Evolutionary conservation across 2,113 vertebrate species (phyloP).

Genomic region (Hydrochoerus hydrochaeris): DNA sequence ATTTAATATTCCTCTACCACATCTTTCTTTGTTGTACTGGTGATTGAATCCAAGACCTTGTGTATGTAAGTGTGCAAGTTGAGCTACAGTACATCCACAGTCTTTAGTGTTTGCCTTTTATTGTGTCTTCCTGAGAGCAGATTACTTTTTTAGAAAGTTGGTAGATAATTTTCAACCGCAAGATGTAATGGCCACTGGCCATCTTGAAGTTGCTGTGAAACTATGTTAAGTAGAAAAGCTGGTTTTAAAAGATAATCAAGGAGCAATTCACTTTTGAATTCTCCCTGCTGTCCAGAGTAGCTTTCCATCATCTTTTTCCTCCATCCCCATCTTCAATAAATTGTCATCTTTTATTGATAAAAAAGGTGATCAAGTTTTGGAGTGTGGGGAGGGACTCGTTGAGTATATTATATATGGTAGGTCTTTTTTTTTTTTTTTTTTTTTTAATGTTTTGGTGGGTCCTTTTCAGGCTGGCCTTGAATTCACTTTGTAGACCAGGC

Average conservation of each 20-base stretch:
- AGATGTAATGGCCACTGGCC: not conserved
- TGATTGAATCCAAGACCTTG: not conserved
- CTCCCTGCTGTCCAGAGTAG: no score
- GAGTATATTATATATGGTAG: not conserved
- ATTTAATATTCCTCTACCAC: not conserved
- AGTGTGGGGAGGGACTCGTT: not conserved
- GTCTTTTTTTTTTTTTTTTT: not conserved
- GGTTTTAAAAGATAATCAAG: not conserved
- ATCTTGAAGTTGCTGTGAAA: not conserved
- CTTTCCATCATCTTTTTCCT: no score
- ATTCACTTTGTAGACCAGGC: no score
- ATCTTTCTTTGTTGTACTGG: not conserved
- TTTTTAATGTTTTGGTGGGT: not conserved
- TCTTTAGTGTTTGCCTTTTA: not conserved
- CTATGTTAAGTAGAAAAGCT: not conserved
- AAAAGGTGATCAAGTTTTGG: not conserved
- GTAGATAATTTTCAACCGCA: slow-evolving; percentile 33
- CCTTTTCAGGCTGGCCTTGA: no score
- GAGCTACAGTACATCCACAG: not conserved
- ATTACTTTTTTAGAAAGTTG: not conserved
- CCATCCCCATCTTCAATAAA: no score
- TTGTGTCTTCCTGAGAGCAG: not conserved
- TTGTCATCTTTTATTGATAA: no score
- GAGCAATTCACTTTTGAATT: not conserved
- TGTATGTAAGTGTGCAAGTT: not conserved